A percentile compares a stretch with the other conserved stretches of the same genome.
These are phyloP conservation scores for Chloroceryle amazona DNA, from an alignment of 2,797 vertebrate species.

Conservation along the genomic window DNA sequence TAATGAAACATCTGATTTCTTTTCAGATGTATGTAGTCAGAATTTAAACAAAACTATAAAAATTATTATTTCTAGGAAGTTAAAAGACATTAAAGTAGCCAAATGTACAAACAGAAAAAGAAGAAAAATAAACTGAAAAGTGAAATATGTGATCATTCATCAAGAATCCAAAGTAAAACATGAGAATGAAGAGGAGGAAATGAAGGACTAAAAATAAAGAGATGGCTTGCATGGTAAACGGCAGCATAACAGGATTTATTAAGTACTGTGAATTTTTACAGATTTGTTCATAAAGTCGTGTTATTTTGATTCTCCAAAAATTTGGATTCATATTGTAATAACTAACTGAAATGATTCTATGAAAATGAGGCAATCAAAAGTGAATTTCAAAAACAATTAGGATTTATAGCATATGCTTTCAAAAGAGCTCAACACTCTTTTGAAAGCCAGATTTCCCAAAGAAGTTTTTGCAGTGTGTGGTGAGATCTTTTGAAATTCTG, in stretches of 20 bases:
- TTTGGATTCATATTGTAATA: not conserved
- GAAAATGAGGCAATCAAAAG: not conserved
- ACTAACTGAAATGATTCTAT: not conserved
- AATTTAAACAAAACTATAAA: conserved; percentile 46
- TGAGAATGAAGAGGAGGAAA: conserved; percentile 63
- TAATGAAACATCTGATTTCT: conserved; percentile 28
- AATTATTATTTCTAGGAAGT: conserved; percentile 54
- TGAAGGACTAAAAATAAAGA: conserved; percentile 63
- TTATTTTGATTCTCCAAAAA: not conserved
- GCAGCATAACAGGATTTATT: conserved; percentile 58
- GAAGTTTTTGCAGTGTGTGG: not conserved
- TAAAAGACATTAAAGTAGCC: conserved; percentile 47
- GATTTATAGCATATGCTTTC: conserved; percentile 24
- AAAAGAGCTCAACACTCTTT: conserved; percentile 22
- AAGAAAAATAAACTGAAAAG: conserved; percentile 70
- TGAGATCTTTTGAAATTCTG: not conserved
- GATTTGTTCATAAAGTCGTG: conserved; percentile 10
- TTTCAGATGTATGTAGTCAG: conserved; percentile 34
- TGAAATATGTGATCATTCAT: conserved; percentile 54
- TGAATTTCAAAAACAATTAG: conserved; percentile 37
- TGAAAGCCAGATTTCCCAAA: not conserved
- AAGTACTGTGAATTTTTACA: conserved; percentile 32
- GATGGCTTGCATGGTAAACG: conserved; percentile 43
- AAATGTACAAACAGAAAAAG: conserved; percentile 58
- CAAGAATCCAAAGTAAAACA: conserved; percentile 66